Evolutionary conservation across 1,140 invertebrate species (phyloP).

Genomic region (Microvelia longipes): DNA sequence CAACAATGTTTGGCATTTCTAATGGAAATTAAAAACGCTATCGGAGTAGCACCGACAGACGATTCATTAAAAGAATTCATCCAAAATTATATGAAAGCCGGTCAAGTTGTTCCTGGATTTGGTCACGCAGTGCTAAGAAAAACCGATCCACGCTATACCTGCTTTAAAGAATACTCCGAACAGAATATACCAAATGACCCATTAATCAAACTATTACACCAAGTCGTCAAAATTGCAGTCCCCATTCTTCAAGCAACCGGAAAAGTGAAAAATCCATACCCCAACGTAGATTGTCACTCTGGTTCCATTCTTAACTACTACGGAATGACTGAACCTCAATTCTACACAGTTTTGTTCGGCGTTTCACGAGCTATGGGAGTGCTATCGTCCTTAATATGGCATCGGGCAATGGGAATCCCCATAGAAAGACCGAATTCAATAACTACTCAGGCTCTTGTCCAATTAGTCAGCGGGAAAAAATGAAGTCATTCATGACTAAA

Average conservation of each 20-base stretch:
- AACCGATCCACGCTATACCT: constrained; percentile 89
- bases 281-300: constrained; percentile 85
- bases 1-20: constrained; percentile 74
- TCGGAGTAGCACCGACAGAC: constrained; percentile 66
- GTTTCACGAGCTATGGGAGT: constrained; percentile 43
- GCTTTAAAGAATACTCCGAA: constrained; percentile 83
- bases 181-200: constrained; percentile 86
- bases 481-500: no score
- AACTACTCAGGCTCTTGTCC: constrained; percentile 42
- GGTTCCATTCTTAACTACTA: constrained; percentile 48
- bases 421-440: constrained; percentile 53
- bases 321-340: constrained; percentile 50
- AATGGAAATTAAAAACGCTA: constrained; percentile 56
- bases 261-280: constrained; percentile 97
- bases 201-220: constrained; percentile 48
- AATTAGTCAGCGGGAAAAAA: constrained; percentile 27
- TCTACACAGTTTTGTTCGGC: constrained; percentile 52
- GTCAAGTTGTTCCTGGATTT: constrained; percentile 89
- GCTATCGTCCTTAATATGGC: constrained; percentile 46
- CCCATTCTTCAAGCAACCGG: constrained; percentile 80
- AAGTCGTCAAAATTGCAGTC: constrained; percentile 79
- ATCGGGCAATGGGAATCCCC: constrained; percentile 46
- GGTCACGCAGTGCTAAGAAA: constrained; percentile 90
- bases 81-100: constrained; percentile 83
- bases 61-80: constrained; percentile 82